phyloP scores from a whole-genome alignment of 1,140 invertebrate genomes.

The Mylabris phalerata region DNA sequence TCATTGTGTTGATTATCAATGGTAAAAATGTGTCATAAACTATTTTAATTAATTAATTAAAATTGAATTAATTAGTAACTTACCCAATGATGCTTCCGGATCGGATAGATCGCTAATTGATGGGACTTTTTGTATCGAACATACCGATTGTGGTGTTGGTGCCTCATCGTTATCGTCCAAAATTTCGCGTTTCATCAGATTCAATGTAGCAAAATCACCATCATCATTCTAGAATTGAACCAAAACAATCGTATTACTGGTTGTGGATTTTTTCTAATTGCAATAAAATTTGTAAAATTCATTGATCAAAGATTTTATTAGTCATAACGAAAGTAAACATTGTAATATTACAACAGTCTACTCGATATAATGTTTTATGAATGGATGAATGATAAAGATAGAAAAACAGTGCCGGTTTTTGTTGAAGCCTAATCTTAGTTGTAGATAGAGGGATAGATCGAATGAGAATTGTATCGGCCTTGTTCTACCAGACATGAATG shows the following conservation, averaged over 20 bases:
- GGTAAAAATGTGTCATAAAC: background rate
- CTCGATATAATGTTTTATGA: constrained; percentile 5
- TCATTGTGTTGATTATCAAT: background rate
- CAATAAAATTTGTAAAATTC: constrained; percentile 4
- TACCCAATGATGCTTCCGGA: constrained; percentile 73
- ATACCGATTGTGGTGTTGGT: constrained; percentile 26
- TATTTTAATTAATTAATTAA: no score
- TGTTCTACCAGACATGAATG: constrained; percentile 13
- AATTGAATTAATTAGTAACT: constrained; percentile 43
- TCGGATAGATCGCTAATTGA: constrained; percentile 77
- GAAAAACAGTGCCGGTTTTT: background rate
- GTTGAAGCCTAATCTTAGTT: no score
- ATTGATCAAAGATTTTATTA: constrained; percentile 3
- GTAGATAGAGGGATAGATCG: no score
- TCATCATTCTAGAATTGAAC: constrained; percentile 27
- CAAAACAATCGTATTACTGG: background rate
- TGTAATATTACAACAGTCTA: background rate
- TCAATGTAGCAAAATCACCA: constrained; percentile 17
- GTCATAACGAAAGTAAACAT: constrained; percentile 5
- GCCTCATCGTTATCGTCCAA: constrained; percentile 33
- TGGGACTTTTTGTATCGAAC: constrained; percentile 75
- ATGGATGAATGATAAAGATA: constrained; percentile 7
- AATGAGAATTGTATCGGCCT: background rate
- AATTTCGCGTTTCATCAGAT: constrained; percentile 37
- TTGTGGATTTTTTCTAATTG: background rate